Percentiles rank a stretch among this genome's conserved stretches.
Evolutionary conservation across 2,888 invertebrate species (phyloP).

Genomic region (Agrochola litura): DNA sequence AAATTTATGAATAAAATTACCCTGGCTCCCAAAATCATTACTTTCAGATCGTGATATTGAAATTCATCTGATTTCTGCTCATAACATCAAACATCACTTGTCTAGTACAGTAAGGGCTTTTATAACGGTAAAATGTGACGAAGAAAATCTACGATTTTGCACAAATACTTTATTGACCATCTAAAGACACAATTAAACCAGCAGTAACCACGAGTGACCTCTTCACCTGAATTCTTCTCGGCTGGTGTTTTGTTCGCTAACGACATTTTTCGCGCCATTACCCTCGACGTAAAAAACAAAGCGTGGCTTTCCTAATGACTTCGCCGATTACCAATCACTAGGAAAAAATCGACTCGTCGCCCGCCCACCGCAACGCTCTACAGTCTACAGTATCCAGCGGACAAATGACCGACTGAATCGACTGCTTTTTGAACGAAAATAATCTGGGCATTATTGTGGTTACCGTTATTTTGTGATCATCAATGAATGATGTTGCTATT

Average conservation of each 20-base stretch:
- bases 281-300: constrained; percentile 83
- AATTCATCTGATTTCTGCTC: neutral
- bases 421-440: constrained; percentile 40
- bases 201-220: constrained; percentile 56
- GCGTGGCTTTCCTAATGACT: constrained; percentile 82
- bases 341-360: constrained; percentile 75
- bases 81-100: too few species aligned
- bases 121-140: neutral
- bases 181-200: neutral
- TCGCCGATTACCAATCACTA: constrained; percentile 85
- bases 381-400: constrained; percentile 23
- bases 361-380: constrained; percentile 50
- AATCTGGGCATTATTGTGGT: constrained; percentile 31
- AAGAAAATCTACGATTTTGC: neutral
- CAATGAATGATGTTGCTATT: neutral
- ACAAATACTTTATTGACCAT: neutral
- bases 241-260: constrained; percentile 72
- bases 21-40: constrained; percentile 1
- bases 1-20: constrained; percentile 49
- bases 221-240: constrained; percentile 69
- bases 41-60: constrained; percentile 8
- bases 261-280: constrained; percentile 85
- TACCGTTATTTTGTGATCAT: constrained; percentile 25
- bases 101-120: neutral
- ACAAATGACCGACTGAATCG: constrained; percentile 58